Conservation (phyloP, 1,140 invertebrate species). For the Glomeris maerens region DNA sequence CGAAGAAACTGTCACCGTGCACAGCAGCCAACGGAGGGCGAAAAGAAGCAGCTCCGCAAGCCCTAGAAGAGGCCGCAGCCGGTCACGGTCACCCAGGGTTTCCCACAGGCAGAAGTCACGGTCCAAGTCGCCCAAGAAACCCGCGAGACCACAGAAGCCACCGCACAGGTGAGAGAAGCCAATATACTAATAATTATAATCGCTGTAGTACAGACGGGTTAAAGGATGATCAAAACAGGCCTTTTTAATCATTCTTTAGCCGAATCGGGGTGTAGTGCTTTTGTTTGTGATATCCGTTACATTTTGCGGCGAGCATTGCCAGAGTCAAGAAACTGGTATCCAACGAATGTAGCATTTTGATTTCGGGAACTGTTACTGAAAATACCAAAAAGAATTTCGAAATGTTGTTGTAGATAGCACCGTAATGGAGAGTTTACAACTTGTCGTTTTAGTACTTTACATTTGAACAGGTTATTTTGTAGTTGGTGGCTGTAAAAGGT, state of each 20-base stretch:
- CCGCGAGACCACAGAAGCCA: neutral
- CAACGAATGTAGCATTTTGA: too few species aligned
- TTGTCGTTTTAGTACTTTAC: too few species aligned
- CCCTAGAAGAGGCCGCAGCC: neutral
- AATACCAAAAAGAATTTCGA: too few species aligned
- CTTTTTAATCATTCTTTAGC: neutral
- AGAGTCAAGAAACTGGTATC: neutral
- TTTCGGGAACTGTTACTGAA: too few species aligned
- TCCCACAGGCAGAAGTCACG: constrained; percentile 12
- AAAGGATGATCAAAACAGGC: too few species aligned
- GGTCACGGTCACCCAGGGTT: constrained; percentile 9
- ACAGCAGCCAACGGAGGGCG: constrained; percentile 7
- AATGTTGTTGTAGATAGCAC: too few species aligned
- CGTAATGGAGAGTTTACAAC: too few species aligned
- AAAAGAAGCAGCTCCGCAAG: neutral
- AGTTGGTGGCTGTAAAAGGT: too few species aligned
- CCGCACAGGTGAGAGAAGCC: constrained; percentile 1
- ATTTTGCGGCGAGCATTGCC: neutral
- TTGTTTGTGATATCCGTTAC: neutral
- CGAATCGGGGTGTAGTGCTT: neutral
- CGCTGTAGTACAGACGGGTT: too few species aligned
- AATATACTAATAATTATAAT: too few species aligned
- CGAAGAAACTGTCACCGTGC: constrained; percentile 15
- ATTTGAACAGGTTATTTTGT: too few species aligned
- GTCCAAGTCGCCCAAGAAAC: constrained; percentile 17